phyloP scores from a whole-genome alignment of 1,140 invertebrate genomes.

The Drosophila littoralis region DNA sequence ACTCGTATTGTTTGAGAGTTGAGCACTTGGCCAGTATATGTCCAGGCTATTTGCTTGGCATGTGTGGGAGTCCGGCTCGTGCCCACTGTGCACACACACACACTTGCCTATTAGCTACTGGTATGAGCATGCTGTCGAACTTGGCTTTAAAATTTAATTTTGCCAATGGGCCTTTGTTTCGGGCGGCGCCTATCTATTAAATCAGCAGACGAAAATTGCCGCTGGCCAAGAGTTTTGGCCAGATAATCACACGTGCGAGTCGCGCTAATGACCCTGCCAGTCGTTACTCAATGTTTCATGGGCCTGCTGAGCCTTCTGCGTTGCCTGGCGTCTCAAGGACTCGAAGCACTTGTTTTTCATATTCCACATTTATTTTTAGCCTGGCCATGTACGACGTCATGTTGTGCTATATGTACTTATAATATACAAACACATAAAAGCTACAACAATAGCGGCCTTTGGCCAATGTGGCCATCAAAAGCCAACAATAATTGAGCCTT shows the following conservation, averaged over 20 bases:
- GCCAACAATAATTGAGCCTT: constrained; percentile 68
- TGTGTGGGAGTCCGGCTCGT: constrained; percentile 1
- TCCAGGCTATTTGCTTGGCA: constrained; percentile 12
- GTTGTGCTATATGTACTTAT: constrained; percentile 42
- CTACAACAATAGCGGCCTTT: constrained; percentile 50
- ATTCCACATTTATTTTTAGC: constrained; percentile 58
- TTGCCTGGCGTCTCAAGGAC: constrained; percentile 36
- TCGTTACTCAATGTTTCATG: constrained; percentile 22
- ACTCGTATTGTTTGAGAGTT: constrained; percentile 52
- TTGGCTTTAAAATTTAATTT: constrained; percentile 41
- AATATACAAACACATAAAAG: constrained; percentile 23
- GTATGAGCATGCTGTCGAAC: not conserved
- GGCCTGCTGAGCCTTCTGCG: constrained; percentile 21
- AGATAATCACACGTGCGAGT: constrained; percentile 28
- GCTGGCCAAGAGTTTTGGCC: constrained; percentile 12
- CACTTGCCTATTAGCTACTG: not conserved
- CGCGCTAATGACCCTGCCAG: constrained; percentile 40
- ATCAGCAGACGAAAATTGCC: constrained; percentile 24
- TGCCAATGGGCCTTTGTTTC: not conserved
- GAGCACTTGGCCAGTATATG: constrained; percentile 8
- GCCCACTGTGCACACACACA: not conserved
- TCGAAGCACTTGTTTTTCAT: constrained; percentile 37
- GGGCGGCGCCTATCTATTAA: constrained; percentile 5
- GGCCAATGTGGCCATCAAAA: constrained; percentile 67
- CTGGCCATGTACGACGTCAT: constrained; percentile 46